Percentiles rank a stretch among this genome's conserved stretches.
phyloP scores from a whole-genome alignment of 2,888 invertebrate species.

The Mystacides longicornis region DNA sequence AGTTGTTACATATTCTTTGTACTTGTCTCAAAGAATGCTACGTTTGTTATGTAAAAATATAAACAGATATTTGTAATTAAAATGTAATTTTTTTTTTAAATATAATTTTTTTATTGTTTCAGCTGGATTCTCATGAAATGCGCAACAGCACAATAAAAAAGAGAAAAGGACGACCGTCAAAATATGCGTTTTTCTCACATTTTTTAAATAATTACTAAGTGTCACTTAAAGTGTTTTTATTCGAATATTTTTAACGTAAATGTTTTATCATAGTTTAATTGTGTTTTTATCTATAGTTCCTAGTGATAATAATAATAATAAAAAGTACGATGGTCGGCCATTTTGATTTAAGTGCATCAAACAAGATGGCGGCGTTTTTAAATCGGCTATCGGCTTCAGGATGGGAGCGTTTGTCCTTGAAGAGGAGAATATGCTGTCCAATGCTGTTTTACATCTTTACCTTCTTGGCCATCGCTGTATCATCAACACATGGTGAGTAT shows the following conservation, averaged over 20 bases:
- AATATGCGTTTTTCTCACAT: not conserved
- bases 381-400: not conserved
- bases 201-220: not conserved
- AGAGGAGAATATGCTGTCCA: not conserved
- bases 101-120: not conserved
- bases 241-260: not conserved
- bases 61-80: too few species aligned
- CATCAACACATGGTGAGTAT: conserved; percentile 12
- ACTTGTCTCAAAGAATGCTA: too few species aligned
- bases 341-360: conserved; percentile 3
- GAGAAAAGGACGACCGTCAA: not conserved
- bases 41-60: too few species aligned
- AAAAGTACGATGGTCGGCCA: conserved; percentile 10
- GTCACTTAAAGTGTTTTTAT: not conserved
- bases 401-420: not conserved
- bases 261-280: not conserved
- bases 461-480: conserved; percentile 8
- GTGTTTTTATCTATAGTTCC: not conserved
- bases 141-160: too few species aligned
- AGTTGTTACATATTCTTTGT: too few species aligned
- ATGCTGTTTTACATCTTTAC: conserved; percentile 5
- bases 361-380: conserved; percentile 4
- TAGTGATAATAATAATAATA: not conserved
- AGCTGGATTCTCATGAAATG: not conserved
- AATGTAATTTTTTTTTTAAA: too few species aligned